A percentile compares a stretch with the other conserved stretches of the same genome.
These are phyloP conservation scores for Xanthorhoe designata DNA, from an alignment of 2,888 invertebrate species.

Conservation along the genomic window DNA sequence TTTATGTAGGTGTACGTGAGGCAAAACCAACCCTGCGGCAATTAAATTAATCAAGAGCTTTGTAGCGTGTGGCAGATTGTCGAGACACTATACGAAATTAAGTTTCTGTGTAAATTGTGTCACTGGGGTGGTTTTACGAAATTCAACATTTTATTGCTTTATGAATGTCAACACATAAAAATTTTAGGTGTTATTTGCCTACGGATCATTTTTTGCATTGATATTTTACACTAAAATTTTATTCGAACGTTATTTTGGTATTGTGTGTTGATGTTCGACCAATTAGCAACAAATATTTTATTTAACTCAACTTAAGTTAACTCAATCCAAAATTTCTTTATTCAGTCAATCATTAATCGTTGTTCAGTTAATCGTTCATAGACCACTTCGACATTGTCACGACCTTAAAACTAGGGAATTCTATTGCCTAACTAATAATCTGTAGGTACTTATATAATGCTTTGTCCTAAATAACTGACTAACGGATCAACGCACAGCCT, in stretches of 20 bases:
- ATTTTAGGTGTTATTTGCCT: background rate
- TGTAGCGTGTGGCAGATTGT: conserved; percentile 51
- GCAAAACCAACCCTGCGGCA: conserved; percentile 46
- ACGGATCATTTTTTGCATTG: too few relatives aligned
- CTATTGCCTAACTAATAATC: too few relatives aligned
- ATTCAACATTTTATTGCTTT: conserved; percentile 24
- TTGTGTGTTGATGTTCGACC: background rate
- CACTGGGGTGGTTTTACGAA: conserved; percentile 36
- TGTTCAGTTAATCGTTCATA: too few relatives aligned
- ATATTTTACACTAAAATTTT: too few relatives aligned
- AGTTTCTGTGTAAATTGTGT: conserved; percentile 41
- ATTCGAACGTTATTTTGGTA: background rate
- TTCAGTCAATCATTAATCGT: too few relatives aligned
- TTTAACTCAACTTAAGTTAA: too few relatives aligned
- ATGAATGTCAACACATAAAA: background rate
- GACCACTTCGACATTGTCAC: too few relatives aligned
- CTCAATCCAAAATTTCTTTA: too few relatives aligned
- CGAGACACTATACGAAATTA: conserved; percentile 49
- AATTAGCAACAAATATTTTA: background rate
- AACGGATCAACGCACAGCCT: too few relatives aligned
- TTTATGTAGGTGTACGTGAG: conserved; percentile 42
- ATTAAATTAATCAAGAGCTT: conserved; percentile 59
- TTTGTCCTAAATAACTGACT: too few relatives aligned
- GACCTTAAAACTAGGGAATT: too few relatives aligned
- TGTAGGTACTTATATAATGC: too few relatives aligned